Evolutionary conservation across 1,140 invertebrate genomes (phyloP), one percentile per base, ranked within the genome.

Genomic region (Caenorhabditis inopinata): DNA sequence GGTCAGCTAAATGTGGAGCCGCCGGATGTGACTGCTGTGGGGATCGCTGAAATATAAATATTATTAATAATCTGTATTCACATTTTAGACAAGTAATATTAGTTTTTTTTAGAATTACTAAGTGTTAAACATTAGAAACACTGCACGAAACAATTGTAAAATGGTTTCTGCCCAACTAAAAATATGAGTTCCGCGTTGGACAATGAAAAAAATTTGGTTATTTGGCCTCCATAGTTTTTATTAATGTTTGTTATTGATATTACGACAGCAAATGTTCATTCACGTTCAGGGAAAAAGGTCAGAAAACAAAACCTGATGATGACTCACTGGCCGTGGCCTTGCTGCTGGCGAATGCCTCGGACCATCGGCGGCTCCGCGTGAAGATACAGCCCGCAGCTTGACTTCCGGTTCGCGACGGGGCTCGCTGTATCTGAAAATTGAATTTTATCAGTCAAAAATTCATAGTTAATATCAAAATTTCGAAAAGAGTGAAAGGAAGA

Each of bases 21-120:
- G 85, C 86, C 7, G 85, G 83, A 45, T 87, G 85, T n/a, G 75
- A 77, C 45, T 85, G 83, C 45, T 79, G 80, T 47, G 81, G 74
- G 74, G 80, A 68, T 25, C 42, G 51, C 73, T 80, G 29, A 32
- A 53, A 51, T 42, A 42, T 7, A 42, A 42, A 5, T 42, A 7
- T 42, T 42, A 42, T 7, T 7, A 42, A 5, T 42, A 42, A 5
- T 7, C 38, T 42, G 14, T 14, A 42, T 7, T 7, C 38, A 42
- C 38, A 7, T 42, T 42, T 42, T 7, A 42, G 38, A 5, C 38
- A 42, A 14, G 38, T 42, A 42, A 42, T n/a, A n/a, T n/a, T n/a
- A n/a, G n/a, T n/a, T n/a, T n/a, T n/a, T n/a, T n/a, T n/a, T n/a
- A n/a, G n/a, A n/a, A n/a, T n/a, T n/a, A n/a, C n/a, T n/a, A n/a